These are phyloP conservation scores for Hydrozoanthus gracilis DNA, from an alignment of 92 coral and sea anemone species.

Conservation along the genomic window DNA sequence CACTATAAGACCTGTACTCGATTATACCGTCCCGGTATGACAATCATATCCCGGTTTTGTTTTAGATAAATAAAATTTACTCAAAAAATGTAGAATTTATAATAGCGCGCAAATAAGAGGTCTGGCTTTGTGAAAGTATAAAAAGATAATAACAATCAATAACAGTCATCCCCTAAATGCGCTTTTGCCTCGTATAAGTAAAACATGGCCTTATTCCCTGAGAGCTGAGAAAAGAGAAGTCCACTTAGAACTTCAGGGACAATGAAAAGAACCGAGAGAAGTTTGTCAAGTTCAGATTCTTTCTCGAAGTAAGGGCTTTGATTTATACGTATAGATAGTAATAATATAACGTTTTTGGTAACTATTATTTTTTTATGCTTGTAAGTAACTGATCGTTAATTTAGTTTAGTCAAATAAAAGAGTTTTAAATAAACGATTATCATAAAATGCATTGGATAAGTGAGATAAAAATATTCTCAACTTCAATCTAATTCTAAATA, in stretches of 20 bases:
- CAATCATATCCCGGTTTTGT: conserved; percentile 52
- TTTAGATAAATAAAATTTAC: conserved; percentile 48
- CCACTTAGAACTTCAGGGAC: conserved; percentile 45
- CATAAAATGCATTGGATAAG: too few relatives aligned
- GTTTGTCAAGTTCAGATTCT: conserved; percentile 26
- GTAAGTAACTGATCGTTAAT: background rate
- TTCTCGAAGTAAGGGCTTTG: conserved; percentile 23
- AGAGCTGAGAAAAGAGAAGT: conserved; percentile 47
- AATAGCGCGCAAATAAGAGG: conserved; percentile 10
- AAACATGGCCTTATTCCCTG: conserved; percentile 47
- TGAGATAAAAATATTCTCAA: too few relatives aligned
- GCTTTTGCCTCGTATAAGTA: conserved; percentile 40
- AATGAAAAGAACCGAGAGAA: conserved; percentile 44
- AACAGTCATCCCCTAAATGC: conserved; percentile 34
- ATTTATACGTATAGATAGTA: conserved; percentile 33
- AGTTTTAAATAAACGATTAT: background rate
- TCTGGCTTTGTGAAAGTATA: conserved; percentile 37
- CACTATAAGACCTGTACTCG: too few relatives aligned
- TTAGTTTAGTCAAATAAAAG: background rate
- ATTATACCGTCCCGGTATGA: conserved; percentile 55
- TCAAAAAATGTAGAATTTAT: conserved; percentile 43
- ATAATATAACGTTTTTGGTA: background rate
- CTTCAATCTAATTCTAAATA: too few relatives aligned
- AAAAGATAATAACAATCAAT: conserved; percentile 46
- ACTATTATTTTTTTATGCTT: background rate